phyloP scores from a whole-genome alignment of 2,113 vertebrate genomes.

The Litocranius walleri region DNA sequence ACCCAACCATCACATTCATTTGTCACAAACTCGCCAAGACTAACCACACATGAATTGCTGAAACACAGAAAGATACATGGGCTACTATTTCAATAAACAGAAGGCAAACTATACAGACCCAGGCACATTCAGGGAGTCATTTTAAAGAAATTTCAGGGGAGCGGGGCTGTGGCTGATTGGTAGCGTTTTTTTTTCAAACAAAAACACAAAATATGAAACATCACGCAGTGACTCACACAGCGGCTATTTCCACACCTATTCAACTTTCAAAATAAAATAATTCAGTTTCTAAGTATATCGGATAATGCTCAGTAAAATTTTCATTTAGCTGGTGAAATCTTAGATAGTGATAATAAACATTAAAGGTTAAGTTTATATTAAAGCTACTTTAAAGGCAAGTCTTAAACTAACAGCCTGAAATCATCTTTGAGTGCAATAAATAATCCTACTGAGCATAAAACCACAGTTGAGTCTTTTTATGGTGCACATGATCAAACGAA shows the following conservation, averaged over 20 bases:
- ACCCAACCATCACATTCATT: conserved; percentile 10
- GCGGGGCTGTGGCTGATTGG: background rate
- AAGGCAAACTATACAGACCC: background rate
- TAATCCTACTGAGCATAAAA: background rate
- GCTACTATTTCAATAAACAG: background rate
- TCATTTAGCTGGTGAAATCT: conserved; percentile 24
- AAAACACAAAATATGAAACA: background rate
- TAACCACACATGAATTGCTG: conserved; percentile 20
- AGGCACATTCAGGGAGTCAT: background rate
- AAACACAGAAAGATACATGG: background rate
- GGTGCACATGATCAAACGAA: background rate
- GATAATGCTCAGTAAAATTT: conserved; percentile 13
- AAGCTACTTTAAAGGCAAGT: conserved; percentile 26
- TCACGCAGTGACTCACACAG: background rate
- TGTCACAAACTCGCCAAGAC: background rate
- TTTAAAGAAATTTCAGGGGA: background rate
- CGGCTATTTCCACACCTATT: background rate
- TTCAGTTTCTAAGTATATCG: background rate
- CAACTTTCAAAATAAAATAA: background rate
- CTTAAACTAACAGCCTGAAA: conserved; percentile 32
- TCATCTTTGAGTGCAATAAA: background rate
- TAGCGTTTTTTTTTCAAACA: background rate
- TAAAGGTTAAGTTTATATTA: conserved; percentile 25
- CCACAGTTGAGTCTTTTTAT: conserved; percentile 15
- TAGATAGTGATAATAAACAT: conserved; percentile 23